Evolutionary conservation across 2,113 vertebrate species (phyloP).

Genomic region (Rousettus leschenaultii): DNA sequence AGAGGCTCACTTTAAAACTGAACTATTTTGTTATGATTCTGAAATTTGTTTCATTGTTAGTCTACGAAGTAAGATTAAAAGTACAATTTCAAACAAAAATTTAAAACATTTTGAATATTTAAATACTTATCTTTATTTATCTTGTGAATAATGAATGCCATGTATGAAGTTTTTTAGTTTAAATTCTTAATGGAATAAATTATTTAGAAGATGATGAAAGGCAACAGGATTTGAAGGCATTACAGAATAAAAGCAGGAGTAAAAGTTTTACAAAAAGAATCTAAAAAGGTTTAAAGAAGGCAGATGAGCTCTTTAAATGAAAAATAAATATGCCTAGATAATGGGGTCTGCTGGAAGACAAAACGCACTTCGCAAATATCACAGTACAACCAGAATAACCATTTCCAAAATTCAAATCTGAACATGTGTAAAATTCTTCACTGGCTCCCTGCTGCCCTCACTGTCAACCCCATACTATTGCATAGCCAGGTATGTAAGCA

Average conservation of each 20-base stretch:
- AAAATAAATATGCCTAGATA: not conserved
- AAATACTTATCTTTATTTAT: constrained; percentile 5
- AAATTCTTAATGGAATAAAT: constrained; percentile 34
- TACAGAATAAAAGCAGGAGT: not conserved
- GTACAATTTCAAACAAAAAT: not conserved
- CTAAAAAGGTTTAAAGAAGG: not conserved
- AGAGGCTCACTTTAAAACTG: constrained; percentile 19
- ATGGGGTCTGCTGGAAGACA: not conserved
- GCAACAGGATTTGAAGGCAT: not conserved
- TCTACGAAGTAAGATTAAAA: not conserved
- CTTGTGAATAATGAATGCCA: not conserved
- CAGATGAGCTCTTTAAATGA: not conserved
- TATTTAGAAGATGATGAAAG: not conserved
- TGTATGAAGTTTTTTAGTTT: not conserved
- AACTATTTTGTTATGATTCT: not conserved
- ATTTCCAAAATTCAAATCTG: not conserved
- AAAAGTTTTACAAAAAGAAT: not conserved
- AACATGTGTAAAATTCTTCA: not conserved
- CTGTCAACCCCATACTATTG: not conserved
- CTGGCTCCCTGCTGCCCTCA: not conserved
- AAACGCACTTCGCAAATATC: not conserved
- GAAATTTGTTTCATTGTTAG: not conserved
- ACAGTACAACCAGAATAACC: not conserved
- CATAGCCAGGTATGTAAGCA: not conserved
- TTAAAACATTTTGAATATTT: constrained; percentile 2